These are phyloP conservation scores for Pluvianellus socialis DNA, from an alignment of 2,113 vertebrate species.

Conservation along the genomic window DNA sequence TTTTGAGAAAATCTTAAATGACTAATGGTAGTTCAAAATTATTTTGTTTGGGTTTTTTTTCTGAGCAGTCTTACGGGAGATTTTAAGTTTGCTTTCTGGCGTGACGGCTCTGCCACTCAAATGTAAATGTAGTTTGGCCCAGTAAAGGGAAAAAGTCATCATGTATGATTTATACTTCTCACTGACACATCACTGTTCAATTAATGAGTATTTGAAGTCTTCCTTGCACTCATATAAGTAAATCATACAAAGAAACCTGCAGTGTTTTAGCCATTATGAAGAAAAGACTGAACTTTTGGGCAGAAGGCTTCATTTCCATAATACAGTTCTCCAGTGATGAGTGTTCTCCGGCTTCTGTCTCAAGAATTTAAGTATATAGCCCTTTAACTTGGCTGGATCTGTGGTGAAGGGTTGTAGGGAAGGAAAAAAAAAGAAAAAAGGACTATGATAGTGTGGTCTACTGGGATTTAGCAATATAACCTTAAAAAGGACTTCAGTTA, in stretches of 20 bases:
- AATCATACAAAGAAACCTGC: neutral
- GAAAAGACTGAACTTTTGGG: neutral
- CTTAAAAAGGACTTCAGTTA: neutral
- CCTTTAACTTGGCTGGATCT: neutral
- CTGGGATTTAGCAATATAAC: neutral
- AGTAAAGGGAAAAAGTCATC: neutral
- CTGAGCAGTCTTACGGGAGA: neutral
- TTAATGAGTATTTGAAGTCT: neutral
- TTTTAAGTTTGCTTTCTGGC: neutral
- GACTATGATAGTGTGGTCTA: no score
- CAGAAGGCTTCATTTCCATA: neutral
- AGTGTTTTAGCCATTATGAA: fast-evolving
- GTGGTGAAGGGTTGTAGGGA: neutral
- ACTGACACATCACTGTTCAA: neutral
- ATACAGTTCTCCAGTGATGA: neutral
- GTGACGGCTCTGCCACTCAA: neutral
- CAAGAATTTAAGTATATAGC: neutral
- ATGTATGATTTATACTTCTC: neutral
- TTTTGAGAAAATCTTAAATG: neutral
- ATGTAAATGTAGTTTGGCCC: neutral
- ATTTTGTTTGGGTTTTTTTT: no score
- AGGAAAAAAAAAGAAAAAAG: no score
- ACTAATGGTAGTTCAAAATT: neutral
- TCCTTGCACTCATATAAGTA: neutral
- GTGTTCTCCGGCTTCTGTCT: neutral